Evolutionary conservation across 2,797 vertebrate genomes (phyloP).

Genomic region (Smutsia gigantea): DNA sequence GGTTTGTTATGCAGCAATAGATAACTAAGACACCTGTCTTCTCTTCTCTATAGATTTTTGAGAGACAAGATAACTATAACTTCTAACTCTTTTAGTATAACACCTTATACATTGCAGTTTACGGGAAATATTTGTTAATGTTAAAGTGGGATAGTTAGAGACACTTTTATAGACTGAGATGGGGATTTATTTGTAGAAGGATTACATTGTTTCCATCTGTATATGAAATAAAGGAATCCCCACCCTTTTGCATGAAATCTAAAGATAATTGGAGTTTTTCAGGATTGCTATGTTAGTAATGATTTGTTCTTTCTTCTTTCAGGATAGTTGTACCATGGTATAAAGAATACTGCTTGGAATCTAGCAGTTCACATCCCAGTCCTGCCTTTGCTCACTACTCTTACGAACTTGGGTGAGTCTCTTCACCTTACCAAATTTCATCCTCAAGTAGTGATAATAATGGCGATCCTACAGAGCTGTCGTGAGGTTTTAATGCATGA

Average conservation of each 20-base stretch:
- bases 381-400: conserved; percentile 4
- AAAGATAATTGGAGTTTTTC: conserved; percentile 39
- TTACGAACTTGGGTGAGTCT: conserved; percentile 2
- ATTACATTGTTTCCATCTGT: background rate
- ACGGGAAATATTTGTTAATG: background rate
- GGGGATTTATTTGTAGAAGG: background rate
- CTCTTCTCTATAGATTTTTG: conserved; percentile 33
- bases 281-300: background rate
- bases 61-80: conserved; percentile 24
- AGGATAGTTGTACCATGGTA: background rate
- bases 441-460: background rate
- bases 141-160: background rate
- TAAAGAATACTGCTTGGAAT: conserved; percentile 7
- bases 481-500: background rate
- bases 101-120: background rate
- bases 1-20: background rate
- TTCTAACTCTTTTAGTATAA: background rate
- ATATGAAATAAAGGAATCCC: background rate
- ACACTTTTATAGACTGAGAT: background rate
- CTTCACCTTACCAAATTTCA: background rate
- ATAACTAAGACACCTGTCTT: background rate
- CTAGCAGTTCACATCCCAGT: background rate
- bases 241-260: background rate
- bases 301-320: background rate
- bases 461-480: background rate